Percentiles rank a stretch among this genome's conserved stretches.
Conservation (phyloP, 2,888 invertebrate species). For the Seira sanloemensis region DNA sequence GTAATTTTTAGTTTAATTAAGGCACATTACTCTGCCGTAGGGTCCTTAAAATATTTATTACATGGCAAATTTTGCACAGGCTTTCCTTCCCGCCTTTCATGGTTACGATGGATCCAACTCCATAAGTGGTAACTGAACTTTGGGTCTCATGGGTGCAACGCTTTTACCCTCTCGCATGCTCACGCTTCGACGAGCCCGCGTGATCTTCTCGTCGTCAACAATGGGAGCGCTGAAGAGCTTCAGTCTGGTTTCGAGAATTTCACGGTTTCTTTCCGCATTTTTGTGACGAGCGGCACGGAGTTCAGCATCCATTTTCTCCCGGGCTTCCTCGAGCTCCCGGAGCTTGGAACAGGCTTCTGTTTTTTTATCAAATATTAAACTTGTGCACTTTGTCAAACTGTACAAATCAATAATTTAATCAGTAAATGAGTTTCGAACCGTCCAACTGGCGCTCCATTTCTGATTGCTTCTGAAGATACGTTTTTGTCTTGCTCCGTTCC, state of each 20-base stretch:
- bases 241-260: slow-evolving; percentile 79
- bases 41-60: too few relatives aligned
- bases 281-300: slow-evolving; percentile 83
- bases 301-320: slow-evolving; percentile 83
- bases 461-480: slow-evolving; percentile 84
- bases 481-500: slow-evolving; percentile 85
- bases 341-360: slow-evolving; percentile 84
- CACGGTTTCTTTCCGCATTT: slow-evolving; percentile 82
- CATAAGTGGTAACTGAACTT: slow-evolving; percentile 67
- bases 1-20: too few relatives aligned
- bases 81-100: too few relatives aligned
- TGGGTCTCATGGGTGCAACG: slow-evolving; percentile 65
- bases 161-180: slow-evolving; percentile 72
- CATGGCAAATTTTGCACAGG: too few relatives aligned
- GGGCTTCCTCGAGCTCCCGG: slow-evolving; percentile 83
- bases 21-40: too few relatives aligned
- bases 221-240: slow-evolving; percentile 74
- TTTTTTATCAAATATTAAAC: neutral
- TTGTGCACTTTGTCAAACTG: neutral
- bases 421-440: slow-evolving; percentile 77
- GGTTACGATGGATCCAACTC: slow-evolving; percentile 68
- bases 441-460: slow-evolving; percentile 83
- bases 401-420: neutral
- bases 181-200: slow-evolving; percentile 70
- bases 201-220: slow-evolving; percentile 72